Evolutionary conservation across 30 jellyfish, hydroid and myxozoan genomes (phyloP).

Genomic region (Catostylus mosaicus): DNA sequence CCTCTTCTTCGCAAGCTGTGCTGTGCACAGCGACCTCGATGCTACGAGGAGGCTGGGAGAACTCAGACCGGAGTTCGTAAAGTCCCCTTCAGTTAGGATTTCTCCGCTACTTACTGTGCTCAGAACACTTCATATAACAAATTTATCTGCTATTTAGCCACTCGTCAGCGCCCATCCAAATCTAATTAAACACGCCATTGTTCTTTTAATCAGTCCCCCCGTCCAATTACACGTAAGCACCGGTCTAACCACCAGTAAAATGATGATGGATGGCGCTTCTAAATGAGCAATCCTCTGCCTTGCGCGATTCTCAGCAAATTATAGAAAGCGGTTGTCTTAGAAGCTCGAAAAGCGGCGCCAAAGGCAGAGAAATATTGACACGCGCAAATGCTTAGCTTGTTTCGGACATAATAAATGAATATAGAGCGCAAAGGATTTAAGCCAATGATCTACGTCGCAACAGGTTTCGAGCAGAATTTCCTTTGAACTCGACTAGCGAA

Average conservation of each 20-base stretch:
- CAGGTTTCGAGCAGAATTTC: conserved; percentile 36
- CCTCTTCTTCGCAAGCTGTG: no score
- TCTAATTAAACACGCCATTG: background rate
- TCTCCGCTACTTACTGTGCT: no score
- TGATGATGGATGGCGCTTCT: conserved; percentile 27
- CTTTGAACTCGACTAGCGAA: conserved; percentile 13
- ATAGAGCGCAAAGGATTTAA: background rate
- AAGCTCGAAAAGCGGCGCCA: conserved; percentile 39
- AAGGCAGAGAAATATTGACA: conserved; percentile 29
- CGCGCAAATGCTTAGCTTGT: conserved; percentile 11
- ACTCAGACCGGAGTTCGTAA: no score
- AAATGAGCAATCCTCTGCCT: conserved; percentile 16
- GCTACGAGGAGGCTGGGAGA: no score
- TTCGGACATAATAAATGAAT: conserved; percentile 43
- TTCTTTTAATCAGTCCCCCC: conserved; percentile 16
- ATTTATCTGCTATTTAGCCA: no score
- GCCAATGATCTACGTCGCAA: conserved; percentile 9
- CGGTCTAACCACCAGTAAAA: conserved; percentile 24
- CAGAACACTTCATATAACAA: no score
- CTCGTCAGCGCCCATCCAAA: no score
- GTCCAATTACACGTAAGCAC: background rate
- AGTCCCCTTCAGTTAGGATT: no score
- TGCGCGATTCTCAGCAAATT: conserved; percentile 16
- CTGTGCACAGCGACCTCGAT: no score
- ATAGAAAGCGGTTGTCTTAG: conserved; percentile 40